Base-by-base conservation (phyloP, 2,113 vertebrate genomes). In the Coregonus clupeaformis region DNA sequence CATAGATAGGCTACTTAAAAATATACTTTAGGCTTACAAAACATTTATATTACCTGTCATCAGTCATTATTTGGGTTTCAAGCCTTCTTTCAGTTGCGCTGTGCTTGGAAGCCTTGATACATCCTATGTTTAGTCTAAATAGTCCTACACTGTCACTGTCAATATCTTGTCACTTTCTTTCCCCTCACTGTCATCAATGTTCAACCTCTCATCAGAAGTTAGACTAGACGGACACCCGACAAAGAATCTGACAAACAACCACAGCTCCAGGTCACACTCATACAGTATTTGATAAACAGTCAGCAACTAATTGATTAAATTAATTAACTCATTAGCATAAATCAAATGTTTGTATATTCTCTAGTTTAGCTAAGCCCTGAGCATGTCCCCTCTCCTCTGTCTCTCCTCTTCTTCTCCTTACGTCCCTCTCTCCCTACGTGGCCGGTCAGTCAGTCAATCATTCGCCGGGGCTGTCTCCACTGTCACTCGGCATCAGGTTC, bases 401-500 rank as follows among this genome's bases (percentile, higher is more conserved):
- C 32, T 27, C n/a, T 4, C 80, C 80, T 72, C 7, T 76, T 78
- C 55, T 42, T 77, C 74, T 73, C 36, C 9, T 42, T 42, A 11
- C 9, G 36, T 11, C 36, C 36, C 55, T 59, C 82, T 60, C 22
- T 49, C 49, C 27, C 32, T 68, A 4, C 32, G 12, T 27, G 16
- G 2, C 59, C 59, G 12, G 59, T 66, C 25, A 80, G 71, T 84
- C 88, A 80, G 82, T 88, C 92, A 90, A 90, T 91, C 92, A 80
- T 69, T 84, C 85, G 75, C 92, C 92, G 91, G 91, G 49, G 91
- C 93, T 73, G 93, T 85, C 90, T 92, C 89, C 83, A 89, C 94
- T 95, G 96, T 97, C 97, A 95, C 87, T 90, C 94, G 91, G 85
- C 88, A 97, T 97, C 95, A 96, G 86, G 77, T 87, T 92, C 90